Evolutionary conservation across 1,140 invertebrate genomes (phyloP), one percentile per base, ranked within the genome.

Genomic region (Subanguina moxae): DNA sequence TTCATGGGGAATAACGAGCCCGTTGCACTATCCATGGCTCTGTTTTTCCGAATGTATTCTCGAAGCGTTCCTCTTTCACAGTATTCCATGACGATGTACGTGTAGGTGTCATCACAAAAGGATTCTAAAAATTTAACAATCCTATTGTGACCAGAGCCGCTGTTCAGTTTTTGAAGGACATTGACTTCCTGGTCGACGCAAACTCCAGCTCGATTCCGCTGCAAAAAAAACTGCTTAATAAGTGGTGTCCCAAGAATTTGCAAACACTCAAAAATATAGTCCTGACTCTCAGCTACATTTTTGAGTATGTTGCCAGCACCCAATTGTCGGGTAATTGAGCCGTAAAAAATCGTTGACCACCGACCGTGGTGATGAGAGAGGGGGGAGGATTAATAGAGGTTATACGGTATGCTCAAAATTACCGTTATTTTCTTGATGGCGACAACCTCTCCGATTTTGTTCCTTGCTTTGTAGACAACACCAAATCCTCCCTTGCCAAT

Each of bases 401-500:
- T n/a, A n/a, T n/a, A n/a, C n/a, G n/a, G n/a, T n/a, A n/a, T n/a
- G n/a, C n/a, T n/a, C n/a, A n/a, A 38, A 38, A 38, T 38, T 38
- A 45, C 66, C 38, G 27, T 27, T 21, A 68, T 68, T 57, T 62
- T 58, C 30, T 68, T 68, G 19, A 68, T 17, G 1, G 66, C 61
- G 21, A 42, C 42, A 11, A 17, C 23, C 30, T 68, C 59, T 0
- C 62, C 27, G 38, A 28, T 21, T 42, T 65, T 68, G n/a, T 68
- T 58, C 27, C 52, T 27, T 25, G 56, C 58, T 19, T 61, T 57
- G 23, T 28, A 68, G 19, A 68, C 66, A 7, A 32, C 45, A n/a
- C 66, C 66, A 64, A 68, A 68, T 21, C 66, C 66, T 21, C 66
- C 66, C 21, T 68, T 28, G 42, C 66, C 66, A 28, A 68, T 64